phyloP scores from a whole-genome alignment of 2,888 invertebrate species.

The Torymus texanus region DNA sequence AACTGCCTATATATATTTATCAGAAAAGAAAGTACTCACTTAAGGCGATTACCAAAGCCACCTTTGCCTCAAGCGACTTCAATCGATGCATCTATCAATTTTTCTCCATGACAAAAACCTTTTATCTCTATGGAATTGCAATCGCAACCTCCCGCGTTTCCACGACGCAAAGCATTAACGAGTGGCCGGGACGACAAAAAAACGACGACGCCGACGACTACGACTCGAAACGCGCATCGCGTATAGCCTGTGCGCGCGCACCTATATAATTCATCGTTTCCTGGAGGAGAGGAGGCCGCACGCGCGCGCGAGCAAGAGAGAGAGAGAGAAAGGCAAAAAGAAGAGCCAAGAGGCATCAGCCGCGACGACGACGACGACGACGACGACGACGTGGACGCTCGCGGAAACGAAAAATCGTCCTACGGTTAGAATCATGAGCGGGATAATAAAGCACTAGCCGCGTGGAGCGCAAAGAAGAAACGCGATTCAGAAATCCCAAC shows the following conservation, averaged over 20 bases:
- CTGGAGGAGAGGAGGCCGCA: slow-evolving; percentile 42
- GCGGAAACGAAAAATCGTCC: slow-evolving; percentile 54
- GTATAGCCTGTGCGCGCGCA: slow-evolving; percentile 13
- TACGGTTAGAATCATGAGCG: slow-evolving; percentile 45
- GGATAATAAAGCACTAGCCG: slow-evolving; percentile 48
- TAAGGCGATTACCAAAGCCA: too few relatives aligned
- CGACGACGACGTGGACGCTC: not conserved
- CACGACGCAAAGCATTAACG: slow-evolving; percentile 17
- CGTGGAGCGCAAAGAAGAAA: slow-evolving; percentile 44
- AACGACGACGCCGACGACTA: not conserved
- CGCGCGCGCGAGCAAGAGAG: not conserved
- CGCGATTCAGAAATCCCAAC: slow-evolving; percentile 44
- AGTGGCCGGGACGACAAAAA: not conserved
- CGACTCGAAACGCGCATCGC: not conserved
- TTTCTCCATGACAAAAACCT: not conserved
- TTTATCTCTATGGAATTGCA: slow-evolving; percentile 17
- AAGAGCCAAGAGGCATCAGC: not conserved
- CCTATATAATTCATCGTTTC: slow-evolving; percentile 55
- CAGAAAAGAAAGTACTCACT: too few relatives aligned
- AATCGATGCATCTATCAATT: slow-evolving; percentile 17
- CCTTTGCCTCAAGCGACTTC: too few relatives aligned
- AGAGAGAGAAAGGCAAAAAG: slow-evolving; percentile 39
- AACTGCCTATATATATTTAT: too few relatives aligned
- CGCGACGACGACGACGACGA: too few relatives aligned
- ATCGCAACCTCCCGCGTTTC: slow-evolving; percentile 3